Percentiles rank a stretch among this genome's conserved stretches.
These are phyloP conservation scores for Pardalotus punctatus DNA, from an alignment of 2,113 vertebrate genomes.

Conservation along the genomic window DNA sequence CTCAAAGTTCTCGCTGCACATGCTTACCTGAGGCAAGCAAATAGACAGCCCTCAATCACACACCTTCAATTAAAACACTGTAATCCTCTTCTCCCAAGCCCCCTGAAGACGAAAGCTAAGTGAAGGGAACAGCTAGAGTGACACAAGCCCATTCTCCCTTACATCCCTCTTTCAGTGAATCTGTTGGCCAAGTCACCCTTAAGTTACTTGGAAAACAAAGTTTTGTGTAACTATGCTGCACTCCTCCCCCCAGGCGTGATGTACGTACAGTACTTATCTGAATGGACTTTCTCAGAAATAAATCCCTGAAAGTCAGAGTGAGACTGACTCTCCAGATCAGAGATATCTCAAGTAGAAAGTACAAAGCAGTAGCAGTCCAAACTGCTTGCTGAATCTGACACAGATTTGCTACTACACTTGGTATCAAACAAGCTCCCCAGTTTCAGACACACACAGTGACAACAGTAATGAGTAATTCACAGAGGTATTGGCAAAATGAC, in stretches of 20 bases:
- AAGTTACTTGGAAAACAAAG: neutral
- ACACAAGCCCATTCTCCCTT: neutral
- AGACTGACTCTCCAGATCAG: neutral
- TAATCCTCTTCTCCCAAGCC: neutral
- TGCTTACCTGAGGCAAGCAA: neutral
- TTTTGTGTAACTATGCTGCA: neutral
- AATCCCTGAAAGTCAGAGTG: neutral
- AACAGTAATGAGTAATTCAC: neutral
- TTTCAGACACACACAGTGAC: neutral
- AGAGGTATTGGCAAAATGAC: neutral
- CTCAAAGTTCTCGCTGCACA: neutral
- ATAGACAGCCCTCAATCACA: neutral
- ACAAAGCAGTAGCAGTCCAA: neutral
- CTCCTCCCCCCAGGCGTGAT: rapidly evolving
- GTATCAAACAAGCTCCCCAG: neutral
- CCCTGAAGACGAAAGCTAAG: neutral
- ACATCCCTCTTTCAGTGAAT: neutral
- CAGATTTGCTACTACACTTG: neutral
- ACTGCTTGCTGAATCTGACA: neutral
- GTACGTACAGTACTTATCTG: neutral
- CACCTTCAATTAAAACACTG: neutral
- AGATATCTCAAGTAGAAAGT: neutral
- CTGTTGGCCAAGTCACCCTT: neutral
- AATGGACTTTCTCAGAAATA: neutral
- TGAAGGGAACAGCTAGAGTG: neutral